These are phyloP conservation scores for Dilophus febrilis DNA, from an alignment of 2,888 invertebrate genomes.

Conservation along the genomic window DNA sequence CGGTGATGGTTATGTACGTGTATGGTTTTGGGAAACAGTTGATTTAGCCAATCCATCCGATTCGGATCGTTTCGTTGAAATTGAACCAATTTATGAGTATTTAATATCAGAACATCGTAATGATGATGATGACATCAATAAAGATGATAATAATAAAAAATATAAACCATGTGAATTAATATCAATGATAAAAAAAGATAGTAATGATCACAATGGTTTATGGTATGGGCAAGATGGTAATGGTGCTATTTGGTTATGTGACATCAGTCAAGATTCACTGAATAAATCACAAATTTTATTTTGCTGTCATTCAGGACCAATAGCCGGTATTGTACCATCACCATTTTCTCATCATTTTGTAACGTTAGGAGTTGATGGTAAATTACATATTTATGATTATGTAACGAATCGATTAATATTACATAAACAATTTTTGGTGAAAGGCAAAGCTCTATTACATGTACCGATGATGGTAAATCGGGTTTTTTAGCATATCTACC, in stretches of 20 bases:
- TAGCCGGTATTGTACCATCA: constrained; percentile 49
- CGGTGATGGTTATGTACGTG: constrained; percentile 58
- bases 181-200: background rate
- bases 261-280: constrained; percentile 38
- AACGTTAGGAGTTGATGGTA: constrained; percentile 56
- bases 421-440: constrained; percentile 38
- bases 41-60: constrained; percentile 72
- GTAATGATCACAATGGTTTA: constrained; percentile 29
- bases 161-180: constrained; percentile 15
- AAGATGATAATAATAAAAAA: too few relatives aligned
- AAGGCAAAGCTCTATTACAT: constrained; percentile 48
- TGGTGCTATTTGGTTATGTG: constrained; percentile 64
- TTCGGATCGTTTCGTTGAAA: constrained; percentile 59
- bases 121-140: too few relatives aligned
- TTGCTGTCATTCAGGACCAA: constrained; percentile 58
- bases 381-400: constrained; percentile 57
- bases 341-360: constrained; percentile 52
- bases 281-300: constrained; percentile 34
- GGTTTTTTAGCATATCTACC: constrained; percentile 11
- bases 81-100: constrained; percentile 76
- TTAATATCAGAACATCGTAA: constrained; percentile 37
- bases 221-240: constrained; percentile 81
- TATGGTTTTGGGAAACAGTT: constrained; percentile 88
- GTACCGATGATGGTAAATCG: constrained; percentile 43
- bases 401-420: constrained; percentile 38